Conservation (phyloP, 1,140 invertebrate genomes). For the Colletes gigas region DNA sequence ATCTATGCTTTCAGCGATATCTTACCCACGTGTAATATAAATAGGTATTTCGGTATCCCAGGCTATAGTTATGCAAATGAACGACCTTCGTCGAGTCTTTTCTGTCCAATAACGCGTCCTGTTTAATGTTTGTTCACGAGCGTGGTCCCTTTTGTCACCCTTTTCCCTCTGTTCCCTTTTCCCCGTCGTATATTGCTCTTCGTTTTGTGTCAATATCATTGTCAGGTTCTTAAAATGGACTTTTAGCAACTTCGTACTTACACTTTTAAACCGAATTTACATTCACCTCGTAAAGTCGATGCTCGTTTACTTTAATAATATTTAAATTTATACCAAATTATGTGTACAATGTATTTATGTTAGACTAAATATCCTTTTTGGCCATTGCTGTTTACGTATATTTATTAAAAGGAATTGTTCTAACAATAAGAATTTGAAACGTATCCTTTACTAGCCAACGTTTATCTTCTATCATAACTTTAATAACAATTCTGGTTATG, state of each 20-base stretch:
- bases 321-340: too few relatives aligned
- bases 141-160: background rate
- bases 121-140: constrained; percentile 21
- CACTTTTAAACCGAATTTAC: too few relatives aligned
- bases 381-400: too few relatives aligned
- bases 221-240: background rate
- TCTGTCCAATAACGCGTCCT: constrained; percentile 18
- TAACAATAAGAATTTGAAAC: too few relatives aligned
- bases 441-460: too few relatives aligned
- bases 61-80: constrained; percentile 51
- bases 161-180: background rate
- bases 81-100: constrained; percentile 40
- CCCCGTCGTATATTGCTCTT: background rate
- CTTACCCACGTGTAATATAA: background rate
- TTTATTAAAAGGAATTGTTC: too few relatives aligned
- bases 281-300: too few relatives aligned
- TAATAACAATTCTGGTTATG: too few relatives aligned
- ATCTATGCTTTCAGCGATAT: background rate
- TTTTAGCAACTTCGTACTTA: background rate
- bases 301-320: too few relatives aligned
- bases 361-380: too few relatives aligned
- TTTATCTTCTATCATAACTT: too few relatives aligned
- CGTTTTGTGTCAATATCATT: background rate
- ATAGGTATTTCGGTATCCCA: background rate
- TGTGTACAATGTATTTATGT: too few relatives aligned